Conservation (phyloP, 1,140 invertebrate genomes). For the Colletes latitarsis region DNA sequence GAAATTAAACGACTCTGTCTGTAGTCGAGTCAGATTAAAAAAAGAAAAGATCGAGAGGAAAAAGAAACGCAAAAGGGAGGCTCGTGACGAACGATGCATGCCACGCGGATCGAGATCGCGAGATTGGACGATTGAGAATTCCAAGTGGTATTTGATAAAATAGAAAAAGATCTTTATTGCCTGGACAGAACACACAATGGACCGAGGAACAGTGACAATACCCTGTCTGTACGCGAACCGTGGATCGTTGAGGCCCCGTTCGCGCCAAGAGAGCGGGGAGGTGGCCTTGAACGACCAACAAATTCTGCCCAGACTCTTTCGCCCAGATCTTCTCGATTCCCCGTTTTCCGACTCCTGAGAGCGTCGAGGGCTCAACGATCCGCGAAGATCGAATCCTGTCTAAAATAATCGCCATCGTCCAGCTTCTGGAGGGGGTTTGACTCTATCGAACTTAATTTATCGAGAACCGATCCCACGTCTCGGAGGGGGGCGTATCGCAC, state of each 20-base stretch:
- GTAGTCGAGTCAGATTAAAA: not conserved
- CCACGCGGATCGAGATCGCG: conserved; percentile 21
- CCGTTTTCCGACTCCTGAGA: not conserved
- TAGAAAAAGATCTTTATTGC: conserved; percentile 59
- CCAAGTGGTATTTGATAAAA: conserved; percentile 13
- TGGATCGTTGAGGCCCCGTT: not conserved
- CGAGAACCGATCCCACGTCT: too few relatives aligned
- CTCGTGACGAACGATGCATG: conserved; percentile 28
- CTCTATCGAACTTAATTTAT: too few relatives aligned
- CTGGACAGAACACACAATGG: conserved; percentile 44
- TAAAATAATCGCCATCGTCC: not conserved
- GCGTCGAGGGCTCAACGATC: not conserved
- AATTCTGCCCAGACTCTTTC: too few relatives aligned
- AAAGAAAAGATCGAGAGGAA: not conserved
- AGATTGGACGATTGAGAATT: conserved; percentile 7
- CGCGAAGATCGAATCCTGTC: not conserved
- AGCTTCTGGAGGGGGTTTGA: too few relatives aligned
- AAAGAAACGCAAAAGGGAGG: not conserved
- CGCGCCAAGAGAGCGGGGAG: not conserved
- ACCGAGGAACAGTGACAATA: conserved; percentile 30
- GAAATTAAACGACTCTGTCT: too few relatives aligned
- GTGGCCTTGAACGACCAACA: too few relatives aligned
- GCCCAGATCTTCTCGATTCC: not conserved
- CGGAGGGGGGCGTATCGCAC: too few relatives aligned
- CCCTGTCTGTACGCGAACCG: not conserved